These are phyloP conservation scores for Hydrochoerus hydrochaeris DNA, from an alignment of 2,113 vertebrate species.

Conservation along the genomic window DNA sequence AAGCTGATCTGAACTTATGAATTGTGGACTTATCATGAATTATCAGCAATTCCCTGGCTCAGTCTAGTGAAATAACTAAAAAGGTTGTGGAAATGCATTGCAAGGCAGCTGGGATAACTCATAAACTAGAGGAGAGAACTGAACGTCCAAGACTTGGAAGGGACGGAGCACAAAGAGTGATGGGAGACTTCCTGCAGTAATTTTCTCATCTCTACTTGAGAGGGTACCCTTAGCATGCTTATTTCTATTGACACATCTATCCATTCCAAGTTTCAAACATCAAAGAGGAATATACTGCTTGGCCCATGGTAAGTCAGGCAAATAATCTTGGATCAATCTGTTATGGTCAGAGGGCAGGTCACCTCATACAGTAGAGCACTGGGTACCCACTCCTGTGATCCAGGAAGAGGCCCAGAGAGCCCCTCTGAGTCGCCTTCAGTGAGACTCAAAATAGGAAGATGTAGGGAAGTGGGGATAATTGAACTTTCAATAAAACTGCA, in stretches of 20 bases:
- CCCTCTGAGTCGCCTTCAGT: neutral
- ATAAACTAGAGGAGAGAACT: neutral
- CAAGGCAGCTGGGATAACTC: neutral
- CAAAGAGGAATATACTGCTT: neutral
- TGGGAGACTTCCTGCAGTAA: accelerated
- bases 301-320: neutral
- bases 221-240: neutral
- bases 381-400: neutral
- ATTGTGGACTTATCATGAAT: neutral
- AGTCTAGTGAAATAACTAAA: neutral
- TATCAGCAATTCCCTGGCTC: neutral
- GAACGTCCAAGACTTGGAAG: neutral
- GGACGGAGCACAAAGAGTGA: neutral
- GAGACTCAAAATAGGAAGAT: neutral
- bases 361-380: neutral
- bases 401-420: neutral
- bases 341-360: neutral
- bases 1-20: neutral
- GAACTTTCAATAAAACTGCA: neutral
- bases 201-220: neutral
- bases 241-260: neutral
- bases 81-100: neutral
- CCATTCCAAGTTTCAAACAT: neutral
- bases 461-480: neutral
- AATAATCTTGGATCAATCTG: neutral